phyloP scores from a whole-genome alignment of 2,888 invertebrate species.

The Heliconius ismenius region DNA sequence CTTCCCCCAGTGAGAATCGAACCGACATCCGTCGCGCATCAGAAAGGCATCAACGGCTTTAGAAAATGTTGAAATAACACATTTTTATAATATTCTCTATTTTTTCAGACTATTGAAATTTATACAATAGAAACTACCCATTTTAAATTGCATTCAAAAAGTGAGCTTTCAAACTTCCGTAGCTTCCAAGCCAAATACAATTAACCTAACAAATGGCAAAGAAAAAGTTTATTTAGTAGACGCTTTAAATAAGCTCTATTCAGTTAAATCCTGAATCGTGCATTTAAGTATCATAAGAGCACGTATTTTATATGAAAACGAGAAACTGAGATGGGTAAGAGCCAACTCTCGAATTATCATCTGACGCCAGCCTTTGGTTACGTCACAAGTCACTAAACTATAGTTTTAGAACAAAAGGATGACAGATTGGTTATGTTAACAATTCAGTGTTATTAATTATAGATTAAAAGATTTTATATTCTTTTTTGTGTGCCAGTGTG shows the following conservation, averaged over 20 bases:
- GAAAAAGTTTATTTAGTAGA: constrained; percentile 36
- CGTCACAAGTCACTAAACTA: neutral
- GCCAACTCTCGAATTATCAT: constrained; percentile 51
- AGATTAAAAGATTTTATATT: too few relatives aligned
- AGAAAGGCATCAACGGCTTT: too few relatives aligned
- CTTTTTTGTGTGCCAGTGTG: too few relatives aligned
- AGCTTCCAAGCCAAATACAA: constrained; percentile 6
- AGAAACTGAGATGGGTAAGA: constrained; percentile 44
- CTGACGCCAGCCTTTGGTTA: constrained; percentile 38
- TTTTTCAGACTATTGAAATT: neutral
- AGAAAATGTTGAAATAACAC: too few relatives aligned
- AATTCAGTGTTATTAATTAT: neutral
- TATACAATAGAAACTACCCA: neutral
- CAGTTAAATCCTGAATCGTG: constrained; percentile 50
- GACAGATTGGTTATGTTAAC: neutral
- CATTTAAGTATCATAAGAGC: constrained; percentile 48
- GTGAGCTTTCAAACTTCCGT: neutral
- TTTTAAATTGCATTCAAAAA: neutral
- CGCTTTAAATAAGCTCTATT: constrained; percentile 44
- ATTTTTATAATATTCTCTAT: too few relatives aligned
- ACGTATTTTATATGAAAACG: constrained; percentile 47
- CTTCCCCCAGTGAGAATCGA: too few relatives aligned
- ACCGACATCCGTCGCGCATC: too few relatives aligned
- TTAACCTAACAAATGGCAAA: constrained; percentile 19
- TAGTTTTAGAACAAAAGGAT: neutral